Conservation (phyloP, 2,113 vertebrate genomes). For the Vimba vimba region DNA sequence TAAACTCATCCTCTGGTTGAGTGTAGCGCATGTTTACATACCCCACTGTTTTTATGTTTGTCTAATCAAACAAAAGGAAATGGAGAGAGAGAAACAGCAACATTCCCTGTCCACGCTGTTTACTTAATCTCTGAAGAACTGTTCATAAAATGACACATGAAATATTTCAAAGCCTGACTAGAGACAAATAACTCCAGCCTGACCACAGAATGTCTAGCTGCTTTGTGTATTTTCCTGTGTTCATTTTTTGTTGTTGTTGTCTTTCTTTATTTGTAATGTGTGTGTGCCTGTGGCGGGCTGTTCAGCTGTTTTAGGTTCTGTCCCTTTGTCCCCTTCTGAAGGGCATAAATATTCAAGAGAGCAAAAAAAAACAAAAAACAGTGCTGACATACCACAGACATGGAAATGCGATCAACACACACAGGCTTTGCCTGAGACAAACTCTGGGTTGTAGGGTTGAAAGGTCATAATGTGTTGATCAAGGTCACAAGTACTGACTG, state of each 20-base stretch:
- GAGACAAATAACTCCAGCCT: conserved; percentile 50
- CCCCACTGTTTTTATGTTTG: conserved; percentile 47
- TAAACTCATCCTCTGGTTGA: conserved; percentile 40
- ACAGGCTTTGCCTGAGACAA: background rate
- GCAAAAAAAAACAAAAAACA: conserved; percentile 57
- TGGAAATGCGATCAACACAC: background rate
- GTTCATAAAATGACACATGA: conserved; percentile 54
- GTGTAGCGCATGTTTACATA: conserved; percentile 50
- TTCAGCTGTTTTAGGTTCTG: conserved; percentile 60
- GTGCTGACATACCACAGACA: conserved; percentile 17
- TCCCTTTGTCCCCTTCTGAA: conserved; percentile 51
- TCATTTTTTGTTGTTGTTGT: conserved; percentile 21
- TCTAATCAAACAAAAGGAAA: conserved; percentile 58
- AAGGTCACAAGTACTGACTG: conserved; percentile 3
- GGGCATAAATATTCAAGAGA: conserved; percentile 62
- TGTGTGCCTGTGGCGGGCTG: conserved; percentile 39
- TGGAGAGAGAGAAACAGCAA: conserved; percentile 44
- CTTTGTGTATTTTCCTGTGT: conserved; percentile 50
- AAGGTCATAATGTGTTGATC: conserved; percentile 11
- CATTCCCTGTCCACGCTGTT: conserved; percentile 52
- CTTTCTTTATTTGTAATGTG: conserved; percentile 29
- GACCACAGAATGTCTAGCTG: conserved; percentile 53
- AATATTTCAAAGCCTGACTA: conserved; percentile 54
- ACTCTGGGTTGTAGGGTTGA: conserved; percentile 12
- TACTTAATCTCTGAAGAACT: conserved; percentile 53